phyloP scores from a whole-genome alignment of 2,113 vertebrate species.

The Paracanthobrama guichenoti region DNA sequence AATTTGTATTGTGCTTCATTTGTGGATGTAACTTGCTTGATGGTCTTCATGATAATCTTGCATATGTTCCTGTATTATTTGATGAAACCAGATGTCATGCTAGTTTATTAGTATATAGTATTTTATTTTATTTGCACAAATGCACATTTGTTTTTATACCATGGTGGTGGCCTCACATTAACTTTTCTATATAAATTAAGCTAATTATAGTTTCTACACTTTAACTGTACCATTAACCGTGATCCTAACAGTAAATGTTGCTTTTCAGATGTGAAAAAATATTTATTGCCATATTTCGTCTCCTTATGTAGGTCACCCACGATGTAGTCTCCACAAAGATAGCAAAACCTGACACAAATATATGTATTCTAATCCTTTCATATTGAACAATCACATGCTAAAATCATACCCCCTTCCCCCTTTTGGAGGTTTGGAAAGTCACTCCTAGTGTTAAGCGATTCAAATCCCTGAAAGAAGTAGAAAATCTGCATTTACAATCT shows the following conservation, averaged over 20 bases:
- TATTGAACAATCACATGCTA: conserved; percentile 1
- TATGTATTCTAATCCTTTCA: background rate
- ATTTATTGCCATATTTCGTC: too few relatives aligned
- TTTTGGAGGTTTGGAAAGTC: conserved; percentile 19
- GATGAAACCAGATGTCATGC: background rate
- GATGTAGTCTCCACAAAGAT: background rate
- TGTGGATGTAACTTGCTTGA: background rate
- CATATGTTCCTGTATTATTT: background rate
- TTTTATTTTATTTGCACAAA: too few relatives aligned
- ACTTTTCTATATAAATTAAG: background rate
- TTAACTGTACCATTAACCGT: background rate
- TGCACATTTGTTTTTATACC: background rate
- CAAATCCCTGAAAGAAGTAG: conserved; percentile 26
- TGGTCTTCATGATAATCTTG: background rate
- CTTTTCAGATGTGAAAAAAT: too few relatives aligned
- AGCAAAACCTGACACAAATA: background rate
- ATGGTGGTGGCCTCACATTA: background rate
- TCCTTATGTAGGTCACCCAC: too few relatives aligned
- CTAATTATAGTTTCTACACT: background rate
- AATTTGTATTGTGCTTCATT: background rate
- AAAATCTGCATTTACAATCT: conserved; percentile 33
- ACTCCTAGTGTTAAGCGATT: conserved; percentile 41
- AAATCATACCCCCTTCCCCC: background rate
- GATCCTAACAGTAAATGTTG: background rate
- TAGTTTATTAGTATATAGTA: too few relatives aligned